Conservation (phyloP, 1,140 invertebrate genomes). For the Monomorium pharaonis region DNA sequence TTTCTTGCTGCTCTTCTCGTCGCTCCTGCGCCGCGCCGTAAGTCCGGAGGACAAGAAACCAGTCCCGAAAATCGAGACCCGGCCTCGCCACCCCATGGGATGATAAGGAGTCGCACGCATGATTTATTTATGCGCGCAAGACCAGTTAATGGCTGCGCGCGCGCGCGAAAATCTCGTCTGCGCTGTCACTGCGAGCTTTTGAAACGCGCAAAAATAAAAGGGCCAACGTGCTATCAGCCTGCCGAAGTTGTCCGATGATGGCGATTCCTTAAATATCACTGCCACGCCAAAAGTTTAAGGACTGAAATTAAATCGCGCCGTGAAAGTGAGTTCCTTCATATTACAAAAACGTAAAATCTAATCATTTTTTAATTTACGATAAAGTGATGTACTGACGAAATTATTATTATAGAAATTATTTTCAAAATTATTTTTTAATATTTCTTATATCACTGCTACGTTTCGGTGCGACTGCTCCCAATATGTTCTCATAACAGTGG, state of each 20-base stretch:
- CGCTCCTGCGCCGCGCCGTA: conserved; percentile 1
- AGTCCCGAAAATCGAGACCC: conserved; percentile 55
- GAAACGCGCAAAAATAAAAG: conserved; percentile 27
- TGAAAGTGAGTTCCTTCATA: background rate
- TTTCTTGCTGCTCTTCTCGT: conserved; percentile 23
- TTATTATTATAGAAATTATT: background rate
- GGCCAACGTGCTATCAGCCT: conserved; percentile 39
- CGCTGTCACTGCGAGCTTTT: conserved; percentile 26
- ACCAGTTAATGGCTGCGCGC: conserved; percentile 33
- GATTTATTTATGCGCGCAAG: conserved; percentile 54
- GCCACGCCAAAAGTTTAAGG: background rate
- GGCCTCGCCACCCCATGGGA: conserved; percentile 19
- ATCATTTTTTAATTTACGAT: background rate
- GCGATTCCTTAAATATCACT: conserved; percentile 36
- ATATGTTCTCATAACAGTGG: too few relatives aligned
- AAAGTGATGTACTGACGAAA: background rate
- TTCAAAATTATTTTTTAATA: too few relatives aligned
- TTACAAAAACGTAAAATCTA: too few relatives aligned
- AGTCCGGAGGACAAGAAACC: conserved; percentile 45
- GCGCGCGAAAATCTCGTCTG: background rate
- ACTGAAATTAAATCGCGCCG: background rate
- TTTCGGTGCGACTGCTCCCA: too few relatives aligned
- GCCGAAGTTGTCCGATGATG: conserved; percentile 3
- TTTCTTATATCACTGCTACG: too few relatives aligned
- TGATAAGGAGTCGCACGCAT: conserved; percentile 18